A percentile compares a stretch with the other conserved stretches of the same genome.
These are phyloP conservation scores for Circaetus gallicus DNA, from an alignment of 2,113 vertebrate species.

Conservation along the genomic window DNA sequence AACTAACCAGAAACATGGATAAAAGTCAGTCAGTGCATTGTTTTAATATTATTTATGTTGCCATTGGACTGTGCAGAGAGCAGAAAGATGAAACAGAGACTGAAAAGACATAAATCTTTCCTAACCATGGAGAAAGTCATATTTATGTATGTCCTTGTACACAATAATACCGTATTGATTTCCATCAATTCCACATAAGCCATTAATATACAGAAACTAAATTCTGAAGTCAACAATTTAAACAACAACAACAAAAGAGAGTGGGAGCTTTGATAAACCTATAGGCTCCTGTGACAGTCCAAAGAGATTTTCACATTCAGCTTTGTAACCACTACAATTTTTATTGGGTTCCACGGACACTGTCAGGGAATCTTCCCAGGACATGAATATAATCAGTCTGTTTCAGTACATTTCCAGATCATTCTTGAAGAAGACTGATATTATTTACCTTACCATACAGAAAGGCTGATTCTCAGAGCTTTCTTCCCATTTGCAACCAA, in stretches of 20 bases:
- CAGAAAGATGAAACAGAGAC: not conserved
- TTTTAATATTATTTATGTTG: conserved; percentile 25
- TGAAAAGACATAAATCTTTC: conserved; percentile 17
- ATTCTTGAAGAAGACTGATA: not conserved
- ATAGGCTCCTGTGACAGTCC: not conserved
- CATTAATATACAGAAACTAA: not conserved
- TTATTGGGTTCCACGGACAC: not conserved
- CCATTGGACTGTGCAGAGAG: not conserved
- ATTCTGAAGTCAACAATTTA: not conserved
- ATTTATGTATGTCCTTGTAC: not conserved
- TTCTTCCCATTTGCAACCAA: not conserved
- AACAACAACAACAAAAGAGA: not conserved
- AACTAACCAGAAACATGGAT: not conserved
- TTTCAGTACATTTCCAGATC: not conserved
- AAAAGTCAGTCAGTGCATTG: not conserved
- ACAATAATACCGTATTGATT: not conserved
- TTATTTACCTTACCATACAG: not conserved
- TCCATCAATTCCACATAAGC: not conserved
- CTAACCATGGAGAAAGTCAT: not conserved
- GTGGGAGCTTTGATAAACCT: not conserved
- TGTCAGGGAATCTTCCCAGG: not conserved
- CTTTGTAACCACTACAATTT: not conserved
- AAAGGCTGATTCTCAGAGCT: not conserved
- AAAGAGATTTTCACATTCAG: not conserved
- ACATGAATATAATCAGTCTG: not conserved